phyloP scores from a whole-genome alignment of 2,797 vertebrate species.

The Eremophila alpestris region DNA sequence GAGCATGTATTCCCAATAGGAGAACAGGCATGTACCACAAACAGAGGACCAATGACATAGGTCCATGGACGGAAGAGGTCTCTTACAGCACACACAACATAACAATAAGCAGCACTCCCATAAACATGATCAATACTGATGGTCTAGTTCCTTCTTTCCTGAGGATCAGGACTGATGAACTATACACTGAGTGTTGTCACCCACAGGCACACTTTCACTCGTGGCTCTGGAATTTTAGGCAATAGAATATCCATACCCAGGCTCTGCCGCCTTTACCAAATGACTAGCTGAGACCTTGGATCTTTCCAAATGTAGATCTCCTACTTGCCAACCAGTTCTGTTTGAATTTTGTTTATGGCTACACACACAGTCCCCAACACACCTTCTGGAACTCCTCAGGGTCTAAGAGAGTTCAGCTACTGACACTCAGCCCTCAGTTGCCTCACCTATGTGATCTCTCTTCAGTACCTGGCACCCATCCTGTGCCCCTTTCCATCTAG shows the following conservation, averaged over 20 bases:
- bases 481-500: neutral
- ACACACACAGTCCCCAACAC: neutral
- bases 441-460: neutral
- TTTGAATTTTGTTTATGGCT: neutral
- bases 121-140: neutral
- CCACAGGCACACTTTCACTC: neutral
- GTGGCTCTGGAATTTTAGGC: neutral
- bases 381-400: neutral
- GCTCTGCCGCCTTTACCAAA: neutral
- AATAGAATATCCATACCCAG: neutral
- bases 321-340: neutral
- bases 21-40: neutral
- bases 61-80: neutral
- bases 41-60: neutral
- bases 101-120: fast-evolving
- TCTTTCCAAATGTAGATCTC: neutral
- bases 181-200: neutral
- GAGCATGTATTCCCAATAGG: neutral
- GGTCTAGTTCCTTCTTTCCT: neutral
- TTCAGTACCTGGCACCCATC: neutral
- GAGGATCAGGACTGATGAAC: neutral
- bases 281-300: neutral
- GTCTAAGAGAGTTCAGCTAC: neutral
- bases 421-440: neutral
- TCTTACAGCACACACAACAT: neutral